These are phyloP conservation scores for Ranitomeya imitator DNA, from an alignment of 2,113 vertebrate genomes.

Conservation along the genomic window DNA sequence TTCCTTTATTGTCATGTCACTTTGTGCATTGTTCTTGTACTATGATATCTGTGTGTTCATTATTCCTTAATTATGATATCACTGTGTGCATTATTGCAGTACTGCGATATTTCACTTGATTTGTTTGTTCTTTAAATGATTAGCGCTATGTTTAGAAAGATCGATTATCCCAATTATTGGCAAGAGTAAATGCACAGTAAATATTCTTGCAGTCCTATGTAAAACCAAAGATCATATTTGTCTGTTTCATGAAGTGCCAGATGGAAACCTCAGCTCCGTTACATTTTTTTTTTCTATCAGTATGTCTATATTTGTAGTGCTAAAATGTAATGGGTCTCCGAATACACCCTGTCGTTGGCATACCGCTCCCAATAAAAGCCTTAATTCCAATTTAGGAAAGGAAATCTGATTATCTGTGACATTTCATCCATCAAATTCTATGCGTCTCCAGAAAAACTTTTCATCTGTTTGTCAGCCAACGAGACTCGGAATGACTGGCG, in stretches of 20 bases:
- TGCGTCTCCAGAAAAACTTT: conserved; percentile 69
- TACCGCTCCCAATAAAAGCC: conserved; percentile 64
- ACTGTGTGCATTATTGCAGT: background rate
- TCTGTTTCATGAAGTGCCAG: background rate
- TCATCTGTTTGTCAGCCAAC: conserved; percentile 71
- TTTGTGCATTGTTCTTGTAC: background rate
- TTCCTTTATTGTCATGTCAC: background rate
- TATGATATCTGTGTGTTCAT: background rate
- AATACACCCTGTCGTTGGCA: conserved; percentile 64
- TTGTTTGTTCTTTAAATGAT: no score
- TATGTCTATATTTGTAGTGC: background rate
- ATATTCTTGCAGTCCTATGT: no score
- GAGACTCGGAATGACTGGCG: conserved; percentile 66
- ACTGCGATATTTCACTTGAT: no score
- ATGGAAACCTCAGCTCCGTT: background rate
- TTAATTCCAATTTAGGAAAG: conserved; percentile 65
- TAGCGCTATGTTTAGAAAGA: no score
- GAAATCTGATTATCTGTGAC: conserved; percentile 72
- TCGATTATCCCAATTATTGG: no score
- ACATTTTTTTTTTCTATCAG: background rate
- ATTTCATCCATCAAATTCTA: conserved; percentile 71
- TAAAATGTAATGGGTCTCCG: background rate
- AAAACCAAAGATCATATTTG: no score
- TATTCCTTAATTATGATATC: background rate
- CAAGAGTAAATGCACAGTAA: no score